These are phyloP conservation scores for Himalopsyche anomala DNA, from an alignment of 2,888 invertebrate genomes.

Conservation along the genomic window DNA sequence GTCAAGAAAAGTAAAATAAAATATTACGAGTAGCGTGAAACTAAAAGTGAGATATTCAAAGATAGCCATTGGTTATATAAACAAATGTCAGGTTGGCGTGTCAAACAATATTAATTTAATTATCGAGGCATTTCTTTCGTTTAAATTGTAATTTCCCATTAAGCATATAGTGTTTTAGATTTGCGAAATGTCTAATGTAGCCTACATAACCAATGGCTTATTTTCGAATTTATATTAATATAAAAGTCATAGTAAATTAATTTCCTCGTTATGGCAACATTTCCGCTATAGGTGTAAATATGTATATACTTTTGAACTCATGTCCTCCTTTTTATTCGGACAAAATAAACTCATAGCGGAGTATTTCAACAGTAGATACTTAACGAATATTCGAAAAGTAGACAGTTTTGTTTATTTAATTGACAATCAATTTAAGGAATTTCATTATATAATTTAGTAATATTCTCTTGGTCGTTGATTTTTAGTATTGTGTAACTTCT, in stretches of 20 bases:
- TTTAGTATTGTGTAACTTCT: no score
- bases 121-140: not conserved
- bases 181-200: constrained; percentile 9
- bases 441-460: no score
- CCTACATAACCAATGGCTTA: not conserved
- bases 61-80: not conserved
- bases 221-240: not conserved
- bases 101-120: constrained; percentile 27
- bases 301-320: no score
- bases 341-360: no score
- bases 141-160: not conserved
- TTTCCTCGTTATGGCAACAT: not conserved
- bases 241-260: not conserved
- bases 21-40: not conserved
- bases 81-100: constrained; percentile 16
- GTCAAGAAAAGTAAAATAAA: no score
- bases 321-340: no score
- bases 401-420: no score
- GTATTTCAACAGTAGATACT: no score
- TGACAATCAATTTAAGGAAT: no score
- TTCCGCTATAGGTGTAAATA: not conserved
- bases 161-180: not conserved
- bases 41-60: not conserved
- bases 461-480: no score
- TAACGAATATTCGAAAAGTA: no score